These are phyloP conservation scores for Euura lappo DNA, from an alignment of 1,140 invertebrate genomes.

Conservation along the genomic window DNA sequence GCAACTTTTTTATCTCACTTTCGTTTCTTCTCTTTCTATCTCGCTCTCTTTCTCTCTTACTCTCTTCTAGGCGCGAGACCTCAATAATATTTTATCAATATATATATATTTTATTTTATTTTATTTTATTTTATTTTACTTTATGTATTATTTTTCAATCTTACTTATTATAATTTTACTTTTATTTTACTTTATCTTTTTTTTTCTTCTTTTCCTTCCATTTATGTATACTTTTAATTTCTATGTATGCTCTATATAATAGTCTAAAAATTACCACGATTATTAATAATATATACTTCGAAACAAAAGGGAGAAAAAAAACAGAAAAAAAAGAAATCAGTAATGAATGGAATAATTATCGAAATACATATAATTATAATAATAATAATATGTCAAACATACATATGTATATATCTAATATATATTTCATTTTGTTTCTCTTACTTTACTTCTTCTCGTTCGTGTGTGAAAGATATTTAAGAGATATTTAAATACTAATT, in stretches of 20 bases:
- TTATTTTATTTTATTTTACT: constrained; percentile 26
- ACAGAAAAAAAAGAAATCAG: constrained; percentile 15
- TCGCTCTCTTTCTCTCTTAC: constrained; percentile 31
- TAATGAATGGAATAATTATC: constrained; percentile 25
- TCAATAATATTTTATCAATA: constrained; percentile 55
- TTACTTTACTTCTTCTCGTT: not conserved
- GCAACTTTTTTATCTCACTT: constrained; percentile 41
- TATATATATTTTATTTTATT: constrained; percentile 48
- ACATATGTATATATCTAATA: not conserved
- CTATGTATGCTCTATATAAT: constrained; percentile 45
- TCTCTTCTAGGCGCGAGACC: constrained; percentile 34
- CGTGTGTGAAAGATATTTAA: constrained; percentile 25
- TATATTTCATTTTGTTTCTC: too few species aligned
- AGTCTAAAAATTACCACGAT: constrained; percentile 56
- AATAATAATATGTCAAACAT: constrained; percentile 30
- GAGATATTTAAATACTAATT: not conserved
- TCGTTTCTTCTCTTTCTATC: too few species aligned
- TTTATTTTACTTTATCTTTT: constrained; percentile 51
- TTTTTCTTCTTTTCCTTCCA: constrained; percentile 8
- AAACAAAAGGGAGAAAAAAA: not conserved
- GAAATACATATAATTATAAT: constrained; percentile 17
- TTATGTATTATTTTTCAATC: constrained; percentile 40
- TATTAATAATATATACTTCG: constrained; percentile 44
- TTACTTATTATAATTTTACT: constrained; percentile 47
- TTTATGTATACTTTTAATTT: constrained; percentile 55